Evolutionary conservation across 2,113 vertebrate genomes (phyloP).

Genomic region (Anarrhichthys ocellatus): DNA sequence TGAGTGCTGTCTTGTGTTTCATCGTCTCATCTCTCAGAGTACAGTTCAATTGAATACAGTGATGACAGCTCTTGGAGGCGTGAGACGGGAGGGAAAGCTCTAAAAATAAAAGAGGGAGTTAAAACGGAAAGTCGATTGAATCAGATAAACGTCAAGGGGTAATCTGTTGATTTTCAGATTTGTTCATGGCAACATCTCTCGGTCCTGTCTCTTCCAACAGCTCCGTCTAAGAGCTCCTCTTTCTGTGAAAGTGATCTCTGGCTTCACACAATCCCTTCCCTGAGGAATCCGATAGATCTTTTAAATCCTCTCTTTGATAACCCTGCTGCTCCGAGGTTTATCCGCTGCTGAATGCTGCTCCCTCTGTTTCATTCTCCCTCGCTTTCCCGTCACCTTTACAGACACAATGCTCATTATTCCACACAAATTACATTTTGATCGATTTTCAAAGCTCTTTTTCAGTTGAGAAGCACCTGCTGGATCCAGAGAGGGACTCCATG

Average conservation of each 20-base stretch:
- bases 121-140: not conserved
- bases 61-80: constrained; percentile 20
- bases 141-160: constrained; percentile 1
- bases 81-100: not conserved
- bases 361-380: not conserved
- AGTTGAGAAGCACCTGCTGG: not conserved
- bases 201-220: not conserved
- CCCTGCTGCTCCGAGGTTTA: constrained; percentile 17
- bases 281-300: constrained; percentile 27
- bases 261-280: constrained; percentile 3
- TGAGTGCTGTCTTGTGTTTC: not conserved
- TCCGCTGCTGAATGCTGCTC: not conserved
- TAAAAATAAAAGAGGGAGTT: constrained; percentile 12
- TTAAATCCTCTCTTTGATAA: constrained; percentile 38
- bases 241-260: constrained; percentile 16
- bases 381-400: not conserved
- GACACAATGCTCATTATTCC: not conserved
- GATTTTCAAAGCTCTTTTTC: not conserved
- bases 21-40: not conserved
- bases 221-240: not conserved
- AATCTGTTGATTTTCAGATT: not conserved
- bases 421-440: not conserved
- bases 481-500: not conserved
- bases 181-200: not conserved
- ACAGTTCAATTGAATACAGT: not conserved